Base-by-base conservation (phyloP, 1,140 invertebrate genomes). In the Eriosoma lanigerum region DNA sequence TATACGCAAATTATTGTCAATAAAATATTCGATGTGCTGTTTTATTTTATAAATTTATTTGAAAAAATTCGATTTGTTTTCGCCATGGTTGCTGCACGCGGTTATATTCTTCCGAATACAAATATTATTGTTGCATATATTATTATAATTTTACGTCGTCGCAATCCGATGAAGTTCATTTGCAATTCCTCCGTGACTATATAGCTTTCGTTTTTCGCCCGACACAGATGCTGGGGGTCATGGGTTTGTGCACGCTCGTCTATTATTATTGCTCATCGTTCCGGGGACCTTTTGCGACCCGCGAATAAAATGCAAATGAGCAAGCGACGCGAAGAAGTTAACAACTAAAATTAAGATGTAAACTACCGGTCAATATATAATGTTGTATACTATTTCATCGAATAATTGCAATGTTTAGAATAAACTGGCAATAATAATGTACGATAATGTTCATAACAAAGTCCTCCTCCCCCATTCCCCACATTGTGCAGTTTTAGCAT, bases 301-400 rank as follows among this genome's bases (percentile, higher is more conserved):
- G 38, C 21, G 12, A 24, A n/a, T n/a, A n/a, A 68, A 48, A 68
- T 26, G 66, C 21, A 24, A 68, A 68, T 68, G 19, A 24, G n/a
- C n/a, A n/a, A 13, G 29, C n/a, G n/a, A n/a, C n/a, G 21, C n/a
- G 17, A 21, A 66, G 3, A 46, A 46, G 13, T 68, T 46, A 46
- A 46, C 38, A 46, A 17, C n/a, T 46, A 32, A 46, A 32, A 68
- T 68, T 68, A 68, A 68, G n/a, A 68, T 68, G 64, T 46, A 46
- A 68, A 68, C 46, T 46, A 46, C 21, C n/a, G n/a, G 24, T 3
- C 10, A 44, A 68, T 19, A 8, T 68, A 21, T 13, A 21, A 44
- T 68, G 46, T 68, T n/a, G 62, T n/a, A 32, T 64, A 64, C 38
- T 46, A 68, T 46, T 24, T n/a, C 46, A 46, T 38, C 13, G n/a